Evolutionary conservation across 2,797 vertebrate species (phyloP), one percentile per base, ranked within the genome.

Genomic region (Crenichthys baileyi): DNA sequence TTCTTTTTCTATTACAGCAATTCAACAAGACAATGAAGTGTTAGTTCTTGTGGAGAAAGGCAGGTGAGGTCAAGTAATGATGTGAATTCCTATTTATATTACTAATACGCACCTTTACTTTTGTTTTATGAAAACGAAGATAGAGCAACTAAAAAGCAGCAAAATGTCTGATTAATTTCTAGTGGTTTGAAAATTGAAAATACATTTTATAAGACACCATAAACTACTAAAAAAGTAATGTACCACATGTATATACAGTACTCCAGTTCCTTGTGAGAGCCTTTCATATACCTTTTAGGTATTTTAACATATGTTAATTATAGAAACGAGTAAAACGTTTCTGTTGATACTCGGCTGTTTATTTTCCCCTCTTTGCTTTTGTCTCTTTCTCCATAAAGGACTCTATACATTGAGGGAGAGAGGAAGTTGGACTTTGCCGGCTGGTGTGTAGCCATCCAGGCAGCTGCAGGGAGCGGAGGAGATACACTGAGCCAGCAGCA

Each of bases 1-100:
- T 0, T 78, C 16, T 81, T 36, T 89, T 36, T 89, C 70, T 90
- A 72, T 79, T 77, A 31, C 93, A 98, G 97, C 97, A 7, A 93
- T 97, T 78, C 96, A 97, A 72, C 96, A 96, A 56, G 97, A 99
- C 81, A 96, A 93, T 0, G 97, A 97, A 71, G 97, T 97, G 73
- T 95, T 98, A 75, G 98, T 99, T 80, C 92, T 99, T 90, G 98
- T 98, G 89, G 97, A 98, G 91, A 96, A 93, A 75, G 96, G 98
- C 74, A 97, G 98, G 98, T 99, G 88, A 96, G 96, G 76, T 15
- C 36, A 16, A 73, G 29, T n/a, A 20, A 44, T 44, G 24, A 5
- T 18, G 24, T 13, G n/a, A 56, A 15, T 5, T 39, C 55, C 5
- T 48, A 18, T 58, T 58, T 70, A 3, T 26, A 46, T 8, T 26